Conservation (phyloP, 2,797 vertebrate genomes). For the Leucoraja ocellata region DNA sequence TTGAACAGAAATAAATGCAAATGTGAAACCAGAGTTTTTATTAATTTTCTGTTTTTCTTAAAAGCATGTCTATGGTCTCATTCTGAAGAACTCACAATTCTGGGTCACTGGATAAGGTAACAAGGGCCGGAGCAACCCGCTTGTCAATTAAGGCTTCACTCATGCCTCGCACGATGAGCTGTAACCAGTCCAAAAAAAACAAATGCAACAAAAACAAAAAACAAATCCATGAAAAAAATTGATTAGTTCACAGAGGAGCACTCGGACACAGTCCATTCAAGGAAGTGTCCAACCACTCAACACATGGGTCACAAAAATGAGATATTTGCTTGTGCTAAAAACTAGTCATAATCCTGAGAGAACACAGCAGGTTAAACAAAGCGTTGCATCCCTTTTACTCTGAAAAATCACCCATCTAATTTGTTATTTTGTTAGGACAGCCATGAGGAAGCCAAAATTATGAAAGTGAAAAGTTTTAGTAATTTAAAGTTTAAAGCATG, state of each 20-base stretch:
- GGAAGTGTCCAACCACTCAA: constrained; percentile 52
- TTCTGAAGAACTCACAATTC: constrained; percentile 93
- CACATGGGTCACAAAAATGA: constrained; percentile 50
- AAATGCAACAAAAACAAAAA: constrained; percentile 62
- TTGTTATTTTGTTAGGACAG: background rate
- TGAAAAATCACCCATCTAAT: constrained; percentile 64
- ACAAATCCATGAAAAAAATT: constrained; percentile 59
- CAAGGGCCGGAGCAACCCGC: constrained; percentile 96
- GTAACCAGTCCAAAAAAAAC: constrained; percentile 73
- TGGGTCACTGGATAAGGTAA: constrained; percentile 98
- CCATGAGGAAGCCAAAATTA: background rate
- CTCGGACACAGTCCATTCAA: constrained; percentile 55
- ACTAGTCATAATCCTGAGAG: constrained; percentile 47
- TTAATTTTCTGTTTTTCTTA: background rate
- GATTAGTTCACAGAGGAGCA: constrained; percentile 68
- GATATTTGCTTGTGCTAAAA: constrained; percentile 52
- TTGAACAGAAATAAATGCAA: constrained; percentile 9
- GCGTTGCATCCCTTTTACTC: constrained; percentile 60
- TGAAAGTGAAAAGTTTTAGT: background rate
- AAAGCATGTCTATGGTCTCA: constrained; percentile 57
- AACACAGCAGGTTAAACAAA: constrained; percentile 48
- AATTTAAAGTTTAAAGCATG: background rate
- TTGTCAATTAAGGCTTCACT: constrained; percentile 98
- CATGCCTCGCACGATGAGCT: constrained; percentile 98
- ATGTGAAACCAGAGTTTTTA: background rate